Evolutionary conservation across 2,888 invertebrate genomes (phyloP).

Genomic region (Sericinus montela): DNA sequence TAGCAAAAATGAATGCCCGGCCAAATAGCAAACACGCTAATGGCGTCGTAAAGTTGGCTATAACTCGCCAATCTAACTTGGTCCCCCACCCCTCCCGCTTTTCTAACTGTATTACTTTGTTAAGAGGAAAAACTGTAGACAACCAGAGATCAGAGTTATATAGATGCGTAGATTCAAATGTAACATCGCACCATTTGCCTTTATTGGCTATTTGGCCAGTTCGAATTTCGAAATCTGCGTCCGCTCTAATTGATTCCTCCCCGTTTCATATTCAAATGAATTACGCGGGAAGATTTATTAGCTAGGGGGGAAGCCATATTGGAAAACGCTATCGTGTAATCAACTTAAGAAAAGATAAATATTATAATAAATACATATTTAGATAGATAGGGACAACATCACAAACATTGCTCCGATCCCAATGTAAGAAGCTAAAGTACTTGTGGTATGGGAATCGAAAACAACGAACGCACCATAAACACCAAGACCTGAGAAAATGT

Average conservation of each 20-base stretch:
- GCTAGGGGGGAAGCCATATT: conserved; percentile 23
- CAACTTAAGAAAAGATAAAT: background rate
- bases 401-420: too few relatives aligned
- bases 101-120: conserved; percentile 11
- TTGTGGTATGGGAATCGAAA: too few relatives aligned
- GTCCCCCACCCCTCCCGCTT: conserved; percentile 28
- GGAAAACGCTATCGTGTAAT: conserved; percentile 12
- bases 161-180: conserved; percentile 44
- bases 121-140: conserved; percentile 16
- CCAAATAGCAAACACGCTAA: conserved; percentile 63
- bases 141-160: conserved; percentile 35
- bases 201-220: conserved; percentile 69
- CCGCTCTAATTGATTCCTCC: conserved; percentile 62
- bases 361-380: too few relatives aligned
- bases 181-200: conserved; percentile 62
- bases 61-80: conserved; percentile 37
- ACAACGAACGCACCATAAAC: too few relatives aligned
- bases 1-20: conserved; percentile 48
- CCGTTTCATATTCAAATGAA: conserved; percentile 47
- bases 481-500: too few relatives aligned
- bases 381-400: too few relatives aligned
- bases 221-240: conserved; percentile 51
- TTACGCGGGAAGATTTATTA: conserved; percentile 34
- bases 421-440: too few relatives aligned
- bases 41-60: conserved; percentile 53